Evolutionary conservation across 2,797 vertebrate genomes (phyloP).

Genomic region (Sylvia borin): DNA sequence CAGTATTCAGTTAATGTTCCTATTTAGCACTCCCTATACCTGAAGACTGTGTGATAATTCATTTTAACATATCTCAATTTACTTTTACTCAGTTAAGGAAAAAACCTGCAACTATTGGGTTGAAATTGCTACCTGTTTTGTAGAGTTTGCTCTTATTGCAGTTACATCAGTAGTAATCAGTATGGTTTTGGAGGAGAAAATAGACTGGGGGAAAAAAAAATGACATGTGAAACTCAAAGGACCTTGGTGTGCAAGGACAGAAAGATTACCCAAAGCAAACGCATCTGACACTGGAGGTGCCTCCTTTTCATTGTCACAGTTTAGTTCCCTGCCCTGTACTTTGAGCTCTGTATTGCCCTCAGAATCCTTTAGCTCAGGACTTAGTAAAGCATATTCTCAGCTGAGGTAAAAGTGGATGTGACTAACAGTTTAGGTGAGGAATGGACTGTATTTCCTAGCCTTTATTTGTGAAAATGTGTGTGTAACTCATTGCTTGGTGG

Average conservation of each 20-base stretch:
- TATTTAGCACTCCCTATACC: background rate
- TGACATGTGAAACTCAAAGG: accelerated
- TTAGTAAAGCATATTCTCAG: background rate
- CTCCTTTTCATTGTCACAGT: background rate
- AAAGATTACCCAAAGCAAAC: background rate
- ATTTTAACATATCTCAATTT: background rate
- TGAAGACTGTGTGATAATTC: background rate
- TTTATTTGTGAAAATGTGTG: background rate
- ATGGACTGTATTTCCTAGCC: background rate
- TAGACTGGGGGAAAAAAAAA: background rate
- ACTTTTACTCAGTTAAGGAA: background rate
- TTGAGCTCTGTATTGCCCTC: background rate
- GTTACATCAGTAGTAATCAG: background rate
- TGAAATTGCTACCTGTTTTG: background rate
- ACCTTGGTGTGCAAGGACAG: background rate
- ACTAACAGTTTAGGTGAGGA: background rate
- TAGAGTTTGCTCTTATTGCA: background rate
- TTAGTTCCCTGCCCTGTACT: background rate
- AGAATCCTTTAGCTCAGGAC: background rate
- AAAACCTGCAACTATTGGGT: background rate
- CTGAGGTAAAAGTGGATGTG: background rate
- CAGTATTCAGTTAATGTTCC: background rate
- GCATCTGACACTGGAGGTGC: accelerated
- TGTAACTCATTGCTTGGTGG: background rate
- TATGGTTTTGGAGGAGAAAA: background rate